Base-by-base conservation (phyloP, 2,888 invertebrate genomes). In the Philhelius pedissequus region DNA sequence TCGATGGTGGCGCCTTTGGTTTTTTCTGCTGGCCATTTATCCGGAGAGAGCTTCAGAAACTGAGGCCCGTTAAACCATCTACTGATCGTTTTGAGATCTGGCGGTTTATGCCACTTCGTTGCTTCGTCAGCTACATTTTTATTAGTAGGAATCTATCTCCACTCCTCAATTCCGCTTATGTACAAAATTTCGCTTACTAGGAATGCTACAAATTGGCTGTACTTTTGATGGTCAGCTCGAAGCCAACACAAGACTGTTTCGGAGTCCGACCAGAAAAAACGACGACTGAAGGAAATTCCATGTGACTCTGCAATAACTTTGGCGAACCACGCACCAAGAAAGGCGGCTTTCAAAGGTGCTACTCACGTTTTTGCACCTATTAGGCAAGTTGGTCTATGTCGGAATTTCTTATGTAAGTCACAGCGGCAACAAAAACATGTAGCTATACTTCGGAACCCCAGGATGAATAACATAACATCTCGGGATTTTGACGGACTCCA, bases 361-460 rank as follows among this genome's bases (percentile, higher is more conserved):
- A 88, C 87, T 30, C 86, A 86, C 9, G 87, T 86, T 74, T 87
- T 87, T 7, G 87, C 77, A 3, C 80, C 83, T 22, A 87, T 68
- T 11, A 88, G 18, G 7, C 75, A 50, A 8, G 62, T 58, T 62
- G 11, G 11, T 66, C 35, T 0, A 52, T 64, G 5, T 50, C 64
- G 20, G 43, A 7, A 52, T 77, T 66, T 52, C 87, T 80, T 5
- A 87, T 54, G 38, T 87, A 88, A 0, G 87, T 86, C 11, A 87
- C 87, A n/a, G 52, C n/a, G n/a, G n/a, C n/a, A 8, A 54, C 52
- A 13, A 52, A 52, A 4, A 52, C 15, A 30, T 52, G 30, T 8
- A 54, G 5, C 54, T 32, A 32, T 1, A 32, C 3, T 0, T 58
- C 58, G n/a, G n/a, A n/a, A n/a, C n/a, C n/a, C n/a, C n/a, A n/a